Evolutionary conservation across 2,797 vertebrate species (phyloP).

Genomic region (Argentina silus): DNA sequence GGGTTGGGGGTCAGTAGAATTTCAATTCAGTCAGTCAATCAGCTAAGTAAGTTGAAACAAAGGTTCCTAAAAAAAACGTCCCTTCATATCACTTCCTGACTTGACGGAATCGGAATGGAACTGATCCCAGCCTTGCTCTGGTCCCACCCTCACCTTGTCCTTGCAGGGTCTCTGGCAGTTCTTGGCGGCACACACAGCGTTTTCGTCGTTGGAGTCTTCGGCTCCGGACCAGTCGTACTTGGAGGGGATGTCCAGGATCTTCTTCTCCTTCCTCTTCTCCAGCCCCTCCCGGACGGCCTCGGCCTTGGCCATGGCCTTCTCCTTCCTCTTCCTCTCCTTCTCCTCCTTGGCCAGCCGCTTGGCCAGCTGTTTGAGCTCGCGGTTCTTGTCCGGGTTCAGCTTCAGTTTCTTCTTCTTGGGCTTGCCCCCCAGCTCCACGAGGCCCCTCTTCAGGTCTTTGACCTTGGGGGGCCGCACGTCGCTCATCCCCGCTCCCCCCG

Average conservation of each 20-base stretch:
- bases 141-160: conserved; percentile 98
- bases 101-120: too few species aligned
- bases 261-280: conserved; percentile 95
- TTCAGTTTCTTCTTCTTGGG: conserved; percentile 98
- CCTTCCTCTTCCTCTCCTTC: conserved; percentile 93
- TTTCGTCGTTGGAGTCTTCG: conserved; percentile 97
- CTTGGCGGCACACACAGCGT: conserved; percentile 94
- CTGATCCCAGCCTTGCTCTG: too few species aligned
- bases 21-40: too few species aligned
- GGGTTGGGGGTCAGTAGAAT: too few species aligned
- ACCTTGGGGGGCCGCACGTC: conserved; percentile 83
- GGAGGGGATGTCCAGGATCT: conserved; percentile 95
- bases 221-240: conserved; percentile 99
- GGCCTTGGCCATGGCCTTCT: conserved; percentile 88
- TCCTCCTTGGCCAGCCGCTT: conserved; percentile 97
- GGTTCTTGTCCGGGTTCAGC: conserved; percentile 90
- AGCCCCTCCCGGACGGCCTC: conserved; percentile 87
- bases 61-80: too few species aligned
- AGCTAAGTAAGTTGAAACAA: too few species aligned
- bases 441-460: conserved; percentile 90
- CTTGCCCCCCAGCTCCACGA: conserved; percentile 83
- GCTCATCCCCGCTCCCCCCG: conserved; percentile 55
- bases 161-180: conserved; percentile 97
- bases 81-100: too few species aligned
- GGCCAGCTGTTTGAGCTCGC: conserved; percentile 94